Evolutionary conservation across 2,113 vertebrate species (phyloP).

Genomic region (Albula goreensis): DNA sequence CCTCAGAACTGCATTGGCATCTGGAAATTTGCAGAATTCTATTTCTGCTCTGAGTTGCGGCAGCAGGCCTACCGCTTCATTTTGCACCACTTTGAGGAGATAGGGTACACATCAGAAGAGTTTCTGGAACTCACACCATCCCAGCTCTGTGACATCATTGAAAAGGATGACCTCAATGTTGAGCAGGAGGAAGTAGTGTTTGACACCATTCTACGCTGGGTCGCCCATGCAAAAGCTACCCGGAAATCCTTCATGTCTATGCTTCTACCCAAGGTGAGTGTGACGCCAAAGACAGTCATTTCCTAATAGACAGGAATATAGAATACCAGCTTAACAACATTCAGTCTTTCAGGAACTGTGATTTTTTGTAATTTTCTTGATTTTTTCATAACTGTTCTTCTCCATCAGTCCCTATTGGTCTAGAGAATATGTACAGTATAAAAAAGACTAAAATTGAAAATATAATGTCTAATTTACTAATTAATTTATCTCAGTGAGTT

Average conservation of each 20-base stretch:
- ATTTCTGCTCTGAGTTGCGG: constrained; percentile 64
- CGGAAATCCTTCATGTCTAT: constrained; percentile 74
- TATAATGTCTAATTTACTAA: neutral
- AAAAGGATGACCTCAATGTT: constrained; percentile 71
- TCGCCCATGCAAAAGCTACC: constrained; percentile 67
- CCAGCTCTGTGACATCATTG: constrained; percentile 67
- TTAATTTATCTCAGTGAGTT: neutral
- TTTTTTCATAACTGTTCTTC: neutral
- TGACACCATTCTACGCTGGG: constrained; percentile 72
- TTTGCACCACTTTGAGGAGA: constrained; percentile 72
- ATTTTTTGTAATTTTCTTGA: neutral
- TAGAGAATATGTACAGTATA: no score
- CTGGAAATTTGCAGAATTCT: constrained; percentile 66
- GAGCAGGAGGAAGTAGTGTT: constrained; percentile 68
- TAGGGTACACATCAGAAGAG: constrained; percentile 63
- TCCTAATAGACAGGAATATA: neutral
- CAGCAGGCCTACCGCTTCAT: constrained; percentile 68
- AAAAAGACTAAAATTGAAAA: neutral
- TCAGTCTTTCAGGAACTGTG: neutral
- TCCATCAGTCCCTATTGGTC: neutral
- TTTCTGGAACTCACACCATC: constrained; percentile 64
- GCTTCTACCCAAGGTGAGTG: constrained; percentile 54
- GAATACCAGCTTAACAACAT: neutral
- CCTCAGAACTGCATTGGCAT: constrained; percentile 74
- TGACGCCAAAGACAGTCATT: neutral